These are phyloP conservation scores for Nannoperca obscura DNA, from an alignment of 2,797 vertebrate genomes.

Conservation along the genomic window DNA sequence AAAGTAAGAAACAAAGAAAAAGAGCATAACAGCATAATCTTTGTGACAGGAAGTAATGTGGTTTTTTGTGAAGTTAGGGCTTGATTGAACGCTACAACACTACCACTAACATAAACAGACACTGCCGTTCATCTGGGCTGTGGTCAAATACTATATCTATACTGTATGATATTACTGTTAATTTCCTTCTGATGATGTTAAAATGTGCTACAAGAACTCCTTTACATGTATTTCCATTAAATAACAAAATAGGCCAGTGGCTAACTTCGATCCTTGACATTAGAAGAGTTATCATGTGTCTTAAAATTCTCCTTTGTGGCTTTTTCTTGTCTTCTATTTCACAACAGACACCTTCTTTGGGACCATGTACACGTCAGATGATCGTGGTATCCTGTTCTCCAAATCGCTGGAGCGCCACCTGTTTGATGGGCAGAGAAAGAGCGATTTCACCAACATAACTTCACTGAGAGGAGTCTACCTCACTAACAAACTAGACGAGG, in stretches of 20 bases:
- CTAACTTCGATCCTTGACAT: background rate
- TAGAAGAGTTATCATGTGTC: background rate
- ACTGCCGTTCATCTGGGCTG: background rate
- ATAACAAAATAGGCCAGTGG: background rate
- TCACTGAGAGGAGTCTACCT: slow-evolving; percentile 88
- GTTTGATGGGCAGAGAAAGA: slow-evolving; percentile 85
- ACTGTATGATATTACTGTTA: background rate
- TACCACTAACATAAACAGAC: background rate
- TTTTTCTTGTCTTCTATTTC: slow-evolving; percentile 13
- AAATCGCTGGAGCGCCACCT: slow-evolving; percentile 88
- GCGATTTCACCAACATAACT: slow-evolving; percentile 88
- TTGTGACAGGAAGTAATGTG: background rate
- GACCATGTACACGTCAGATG: slow-evolving; percentile 88
- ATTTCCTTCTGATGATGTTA: background rate
- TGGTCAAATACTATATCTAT: too few relatives aligned
- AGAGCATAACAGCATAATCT: background rate
- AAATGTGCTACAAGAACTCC: too few relatives aligned
- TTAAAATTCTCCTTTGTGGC: too few relatives aligned
- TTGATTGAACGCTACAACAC: too few relatives aligned
- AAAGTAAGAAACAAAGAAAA: background rate
- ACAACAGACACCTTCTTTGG: slow-evolving; percentile 85
- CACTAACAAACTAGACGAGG: slow-evolving; percentile 84
- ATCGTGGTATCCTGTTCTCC: slow-evolving; percentile 86
- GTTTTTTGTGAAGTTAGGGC: background rate
- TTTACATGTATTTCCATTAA: background rate